These are phyloP conservation scores for Masnerella sp. DNA, from an alignment of 2,888 invertebrate genomes.

Conservation along the genomic window DNA sequence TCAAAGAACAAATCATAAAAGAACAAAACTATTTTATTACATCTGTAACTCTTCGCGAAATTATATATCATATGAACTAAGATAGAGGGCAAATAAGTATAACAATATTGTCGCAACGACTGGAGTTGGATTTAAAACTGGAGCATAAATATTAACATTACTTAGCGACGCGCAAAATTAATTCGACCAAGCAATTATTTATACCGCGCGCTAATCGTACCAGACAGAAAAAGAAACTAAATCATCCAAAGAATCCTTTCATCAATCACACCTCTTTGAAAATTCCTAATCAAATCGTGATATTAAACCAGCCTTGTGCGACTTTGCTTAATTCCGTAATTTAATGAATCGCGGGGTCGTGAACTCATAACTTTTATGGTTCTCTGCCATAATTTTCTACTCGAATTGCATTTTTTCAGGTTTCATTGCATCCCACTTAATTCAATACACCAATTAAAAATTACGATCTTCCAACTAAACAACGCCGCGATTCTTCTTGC, in stretches of 20 bases:
- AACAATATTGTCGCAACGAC: conserved; percentile 10
- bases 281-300: conserved; percentile 2
- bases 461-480: too few species aligned
- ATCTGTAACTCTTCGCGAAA: too few species aligned
- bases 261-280: not conserved
- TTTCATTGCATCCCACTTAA: conserved; percentile 1
- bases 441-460: conserved; percentile 3
- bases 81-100: conserved; percentile 24
- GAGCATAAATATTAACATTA: conserved; percentile 51
- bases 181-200: conserved; percentile 20
- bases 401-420: not conserved
- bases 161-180: conserved; percentile 40
- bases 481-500: too few species aligned
- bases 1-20: too few species aligned
- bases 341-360: conserved; percentile 27
- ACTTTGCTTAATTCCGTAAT: conserved; percentile 24
- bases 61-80: too few species aligned
- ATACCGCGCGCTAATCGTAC: conserved; percentile 6
- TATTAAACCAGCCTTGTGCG: conserved; percentile 22
- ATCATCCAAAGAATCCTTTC: too few species aligned
- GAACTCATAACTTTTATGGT: conserved; percentile 29
- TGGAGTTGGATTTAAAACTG: conserved; percentile 37
- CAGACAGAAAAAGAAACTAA: too few species aligned
- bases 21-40: too few species aligned
- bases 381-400: conserved; percentile 6